Base-by-base conservation (phyloP, 2,797 vertebrate genomes). In the Acanthiza pusilla region DNA sequence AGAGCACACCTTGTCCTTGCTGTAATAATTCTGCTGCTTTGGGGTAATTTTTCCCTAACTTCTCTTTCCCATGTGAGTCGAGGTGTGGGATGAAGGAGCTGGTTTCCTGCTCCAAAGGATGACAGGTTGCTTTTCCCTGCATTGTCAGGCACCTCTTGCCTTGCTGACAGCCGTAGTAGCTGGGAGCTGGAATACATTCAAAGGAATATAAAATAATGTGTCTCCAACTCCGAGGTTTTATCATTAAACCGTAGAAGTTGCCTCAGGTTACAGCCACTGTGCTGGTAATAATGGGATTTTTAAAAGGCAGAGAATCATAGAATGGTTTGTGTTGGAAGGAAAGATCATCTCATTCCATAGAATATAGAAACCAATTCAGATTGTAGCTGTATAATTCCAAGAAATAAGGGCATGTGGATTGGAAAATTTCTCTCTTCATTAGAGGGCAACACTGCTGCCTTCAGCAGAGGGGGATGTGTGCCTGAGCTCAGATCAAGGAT, bases 61-160 rank as follows among this genome's bases (percentile, higher is more conserved):
- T 36, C 81, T 55, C 36, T 40, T 45, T 36, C 45, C 86, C 63
- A 12, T 30, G 1, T 14, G 72, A 40, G 45, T 17, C 0, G 0
- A 5, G 7, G 66, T 60, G 71, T 22, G 81, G 86, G 82, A 83
- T 80, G 93, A 80, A 77, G 85, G 91, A 70, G 42, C 14, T 1
- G 1, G 27, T 73, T 88, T 93, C 89, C 85, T 62, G 76, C 47
- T 92, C 79, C 34, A 30, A 70, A 81, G 63, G 75, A 62, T 88
- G 89, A 81, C 94, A 88, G 91, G 85, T 70, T 78, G 55, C 62
- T 78, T 72, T 55, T 76, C 82, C 89, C 77, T 78, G 74, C 76
- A 45, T 57, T 38, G 2, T 60, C 43, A 91, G 74, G 50, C 53
- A n/a, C 68, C 36, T 62, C 51, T 91, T 13, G 32, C 21, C 17